Conservation (phyloP, 1,140 invertebrate species). For the Prorops nasuta region DNA sequence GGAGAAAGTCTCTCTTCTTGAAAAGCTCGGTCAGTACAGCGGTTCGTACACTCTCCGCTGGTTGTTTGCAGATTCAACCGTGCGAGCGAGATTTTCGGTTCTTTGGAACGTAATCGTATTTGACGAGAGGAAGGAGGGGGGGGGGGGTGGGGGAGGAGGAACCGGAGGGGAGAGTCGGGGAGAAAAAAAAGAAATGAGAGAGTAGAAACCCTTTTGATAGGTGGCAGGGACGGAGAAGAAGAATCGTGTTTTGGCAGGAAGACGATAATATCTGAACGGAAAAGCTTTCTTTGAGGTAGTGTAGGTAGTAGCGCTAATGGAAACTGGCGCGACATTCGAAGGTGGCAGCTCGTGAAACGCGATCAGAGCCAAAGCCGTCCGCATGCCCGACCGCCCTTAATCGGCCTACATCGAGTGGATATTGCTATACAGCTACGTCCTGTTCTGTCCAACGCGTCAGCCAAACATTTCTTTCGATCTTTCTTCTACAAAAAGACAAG, state of each 20-base stretch:
- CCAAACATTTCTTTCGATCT: too few relatives aligned
- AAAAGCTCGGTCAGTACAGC: too few relatives aligned
- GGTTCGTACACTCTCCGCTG: background rate
- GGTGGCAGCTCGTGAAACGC: conserved; percentile 52
- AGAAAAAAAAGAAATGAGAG: background rate
- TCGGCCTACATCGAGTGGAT: conserved; percentile 39
- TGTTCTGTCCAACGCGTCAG: too few relatives aligned
- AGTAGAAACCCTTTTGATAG: conserved; percentile 26
- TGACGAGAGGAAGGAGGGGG: background rate
- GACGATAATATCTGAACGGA: conserved; percentile 15
- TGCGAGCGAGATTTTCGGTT: background rate
- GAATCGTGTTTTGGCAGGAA: conserved; percentile 24
- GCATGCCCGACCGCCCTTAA: conserved; percentile 20
- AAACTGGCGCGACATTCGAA: conserved; percentile 41
- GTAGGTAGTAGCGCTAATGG: conserved; percentile 41
- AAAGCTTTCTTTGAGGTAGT: conserved; percentile 38
- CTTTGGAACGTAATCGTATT: conserved; percentile 22
- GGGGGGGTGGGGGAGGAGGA: background rate
- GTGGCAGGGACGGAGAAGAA: background rate
- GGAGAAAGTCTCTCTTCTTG: too few relatives aligned
- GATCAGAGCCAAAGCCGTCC: conserved; percentile 42
- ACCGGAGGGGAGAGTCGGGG: background rate
- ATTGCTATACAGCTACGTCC: background rate
- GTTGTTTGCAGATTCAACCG: background rate
- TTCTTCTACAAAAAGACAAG: conserved; percentile 7